Evolutionary conservation across 92 coral and sea anemone genomes (phyloP).

Genomic region (Phenganax stokvisi): DNA sequence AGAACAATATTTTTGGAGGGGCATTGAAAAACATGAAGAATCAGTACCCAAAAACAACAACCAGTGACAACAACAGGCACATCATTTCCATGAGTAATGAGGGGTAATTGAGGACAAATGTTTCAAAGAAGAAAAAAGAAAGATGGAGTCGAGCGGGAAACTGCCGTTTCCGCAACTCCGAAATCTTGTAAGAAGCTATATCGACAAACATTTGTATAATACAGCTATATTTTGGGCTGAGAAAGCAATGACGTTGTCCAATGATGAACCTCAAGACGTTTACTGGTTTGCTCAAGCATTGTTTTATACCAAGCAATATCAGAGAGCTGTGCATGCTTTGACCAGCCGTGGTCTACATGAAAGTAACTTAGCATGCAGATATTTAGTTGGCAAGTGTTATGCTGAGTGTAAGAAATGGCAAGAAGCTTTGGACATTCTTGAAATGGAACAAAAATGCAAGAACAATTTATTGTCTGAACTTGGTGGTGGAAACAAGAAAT

Average conservation of each 20-base stretch:
- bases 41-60: background rate
- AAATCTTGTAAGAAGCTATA: conserved; percentile 88
- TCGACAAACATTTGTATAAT: conserved; percentile 89
- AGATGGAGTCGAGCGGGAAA: conserved; percentile 99
- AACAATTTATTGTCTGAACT: conserved; percentile 52
- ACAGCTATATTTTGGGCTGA: conserved; percentile 99
- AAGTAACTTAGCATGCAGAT: conserved; percentile 77
- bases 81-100: background rate
- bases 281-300: conserved; percentile 95
- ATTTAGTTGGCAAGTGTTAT: conserved; percentile 92
- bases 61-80: background rate
- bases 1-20: background rate
- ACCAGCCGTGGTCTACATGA: conserved; percentile 72
- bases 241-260: conserved; percentile 88
- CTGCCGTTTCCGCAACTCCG: conserved; percentile 94
- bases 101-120: background rate
- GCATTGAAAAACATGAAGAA: background rate
- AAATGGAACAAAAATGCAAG: conserved; percentile 71
- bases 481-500: conserved; percentile 62
- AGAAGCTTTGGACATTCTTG: conserved; percentile 82
- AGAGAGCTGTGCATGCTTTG: conserved; percentile 77
- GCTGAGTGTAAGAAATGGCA: conserved; percentile 94
- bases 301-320: conserved; percentile 79
- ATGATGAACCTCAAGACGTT: conserved; percentile 87
- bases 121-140: conserved; percentile 36